phyloP scores from a whole-genome alignment of 2,797 vertebrate species.

The Enteromius viviparus region DNA sequence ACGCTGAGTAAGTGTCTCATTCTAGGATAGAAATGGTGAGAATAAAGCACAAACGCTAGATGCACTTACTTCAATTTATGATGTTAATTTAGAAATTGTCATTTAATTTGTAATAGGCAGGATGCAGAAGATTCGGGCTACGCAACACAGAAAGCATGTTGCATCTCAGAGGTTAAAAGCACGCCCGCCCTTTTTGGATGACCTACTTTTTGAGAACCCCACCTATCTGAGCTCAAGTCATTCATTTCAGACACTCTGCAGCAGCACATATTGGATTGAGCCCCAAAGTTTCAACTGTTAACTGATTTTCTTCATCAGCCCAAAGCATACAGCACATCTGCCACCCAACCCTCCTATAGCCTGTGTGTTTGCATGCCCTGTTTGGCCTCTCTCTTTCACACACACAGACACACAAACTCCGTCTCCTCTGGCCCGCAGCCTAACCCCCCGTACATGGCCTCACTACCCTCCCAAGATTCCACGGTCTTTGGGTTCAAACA shows the following conservation, averaged over 20 bases:
- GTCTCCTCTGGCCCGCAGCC: conserved; percentile 32
- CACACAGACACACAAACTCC: conserved; percentile 51
- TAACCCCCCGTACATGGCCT: conserved; percentile 43
- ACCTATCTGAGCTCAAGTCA: conserved; percentile 55
- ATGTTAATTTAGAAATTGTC: not conserved
- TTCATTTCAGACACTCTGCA: conserved; percentile 38
- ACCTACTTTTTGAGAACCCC: conserved; percentile 56
- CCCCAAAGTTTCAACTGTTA: conserved; percentile 41
- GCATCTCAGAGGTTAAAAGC: conserved; percentile 49
- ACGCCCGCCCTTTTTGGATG: conserved; percentile 49
- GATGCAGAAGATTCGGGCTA: not conserved
- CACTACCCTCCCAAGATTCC: conserved; percentile 50
- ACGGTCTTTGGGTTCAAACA: conserved; percentile 35
- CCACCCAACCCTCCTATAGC: conserved; percentile 54
- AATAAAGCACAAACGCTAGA: not conserved
- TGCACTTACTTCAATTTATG: conserved; percentile 9
- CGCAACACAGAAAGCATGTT: conserved; percentile 47
- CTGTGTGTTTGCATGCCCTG: conserved; percentile 50
- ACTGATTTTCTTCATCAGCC: conserved; percentile 51
- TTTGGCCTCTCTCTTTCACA: conserved; percentile 44
- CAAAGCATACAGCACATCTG: conserved; percentile 63
- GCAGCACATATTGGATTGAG: conserved; percentile 17
- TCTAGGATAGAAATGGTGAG: not conserved
- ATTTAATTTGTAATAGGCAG: not conserved
- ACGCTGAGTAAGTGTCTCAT: conserved; percentile 45